Evolutionary conservation across 2,888 invertebrate genomes (phyloP), one percentile per base, ranked within the genome.

Genomic region (Philhelius pedissequus): DNA sequence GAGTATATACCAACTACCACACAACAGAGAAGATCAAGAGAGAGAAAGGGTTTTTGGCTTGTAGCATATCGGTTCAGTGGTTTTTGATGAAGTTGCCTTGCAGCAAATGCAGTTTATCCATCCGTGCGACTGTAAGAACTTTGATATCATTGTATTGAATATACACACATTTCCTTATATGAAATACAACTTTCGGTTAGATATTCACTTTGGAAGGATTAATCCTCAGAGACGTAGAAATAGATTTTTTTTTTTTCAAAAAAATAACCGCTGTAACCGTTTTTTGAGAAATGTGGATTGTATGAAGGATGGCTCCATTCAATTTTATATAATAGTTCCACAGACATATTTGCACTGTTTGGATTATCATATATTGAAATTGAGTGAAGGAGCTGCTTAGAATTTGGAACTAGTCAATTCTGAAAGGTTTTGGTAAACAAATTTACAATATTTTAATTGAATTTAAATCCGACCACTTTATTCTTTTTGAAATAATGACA

Each of bases 11-110:
- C n/a, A n/a, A n/a, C n/a, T n/a, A 18, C 18, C 0, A 2, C 35
- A 56, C 20, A 56, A 35, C 0, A n/a, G 20, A 27, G 7, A 13
- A 25, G 6, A n/a, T 48, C 48, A 48, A 45, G 30, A 50, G 27
- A 32, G 6, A 8, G 20, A 68, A 40, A 62, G 54, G 69, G 69
- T 69, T 78, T 68, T 83, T 74, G 35, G 48, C 38, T 74, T 60
- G n/a, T 52, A 60, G 43, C 56, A 25, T 50, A 68, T 82, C 62
- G 77, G 54, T 82, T 74, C 73, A 73, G 66, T 78, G 68, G 76
- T 73, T 83, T 78, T 78, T 78, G 73, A 83, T 74, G 68, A 78
- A 78, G 62, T 74, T 78, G 43, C 48, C 74, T 64, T 22, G 40
- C 62, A 69, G 27, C 73, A 69, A 68, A 71, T 52, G 81, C 64